Evolutionary conservation across 2,888 invertebrate genomes (phyloP).

Genomic region (Plebejus anna): DNA sequence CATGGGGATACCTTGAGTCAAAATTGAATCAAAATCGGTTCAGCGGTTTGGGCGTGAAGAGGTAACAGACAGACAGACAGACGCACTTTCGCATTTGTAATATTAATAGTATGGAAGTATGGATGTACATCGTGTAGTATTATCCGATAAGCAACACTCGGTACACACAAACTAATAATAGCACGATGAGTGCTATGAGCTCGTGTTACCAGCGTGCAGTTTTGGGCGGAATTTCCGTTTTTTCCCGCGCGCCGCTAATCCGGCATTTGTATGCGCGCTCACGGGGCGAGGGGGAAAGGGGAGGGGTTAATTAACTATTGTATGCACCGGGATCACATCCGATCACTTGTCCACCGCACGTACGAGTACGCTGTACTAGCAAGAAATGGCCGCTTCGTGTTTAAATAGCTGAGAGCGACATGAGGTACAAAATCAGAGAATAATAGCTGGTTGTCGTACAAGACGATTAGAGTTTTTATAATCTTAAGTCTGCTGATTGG

Average conservation of each 20-base stretch:
- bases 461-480: too few species aligned
- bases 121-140: background rate
- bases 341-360: background rate
- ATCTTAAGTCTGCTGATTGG: too few species aligned
- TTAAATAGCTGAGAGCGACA: background rate
- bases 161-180: background rate
- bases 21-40: too few species aligned
- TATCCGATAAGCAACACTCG: background rate
- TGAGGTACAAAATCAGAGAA: background rate
- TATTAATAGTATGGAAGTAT: too few species aligned
- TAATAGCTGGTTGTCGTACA: too few species aligned
- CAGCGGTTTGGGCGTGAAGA: too few species aligned
- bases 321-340: background rate
- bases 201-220: background rate
- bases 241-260: slow-evolving; percentile 1
- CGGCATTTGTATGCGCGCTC: slow-evolving; percentile 10
- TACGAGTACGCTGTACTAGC: background rate
- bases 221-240: slow-evolving; percentile 4
- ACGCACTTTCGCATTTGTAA: too few species aligned
- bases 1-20: too few species aligned
- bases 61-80: too few species aligned
- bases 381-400: background rate
- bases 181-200: background rate
- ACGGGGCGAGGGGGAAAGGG: background rate
- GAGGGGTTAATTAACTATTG: background rate